Evolutionary conservation across 23 tunicate genomes (phyloP).

Genomic region (Halocynthia roretzi): DNA sequence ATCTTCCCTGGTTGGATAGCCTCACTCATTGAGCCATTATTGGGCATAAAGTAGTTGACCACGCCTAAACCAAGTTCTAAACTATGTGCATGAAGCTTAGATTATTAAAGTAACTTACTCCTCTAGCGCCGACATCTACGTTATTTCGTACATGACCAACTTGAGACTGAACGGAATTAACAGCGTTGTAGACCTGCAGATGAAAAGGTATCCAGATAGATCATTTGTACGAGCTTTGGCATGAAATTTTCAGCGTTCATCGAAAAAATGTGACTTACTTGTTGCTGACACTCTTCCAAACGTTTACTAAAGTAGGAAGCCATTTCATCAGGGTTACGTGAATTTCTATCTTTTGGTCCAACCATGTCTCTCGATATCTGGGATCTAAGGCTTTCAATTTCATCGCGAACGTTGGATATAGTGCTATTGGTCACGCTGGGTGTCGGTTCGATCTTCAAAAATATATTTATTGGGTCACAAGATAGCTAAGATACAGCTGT

Average conservation of each 20-base stretch:
- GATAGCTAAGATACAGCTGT: not conserved
- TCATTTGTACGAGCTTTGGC: not conserved
- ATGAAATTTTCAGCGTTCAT: not conserved
- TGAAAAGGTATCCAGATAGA: not conserved
- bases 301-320: constrained; percentile 82
- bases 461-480: not conserved
- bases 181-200: constrained; percentile 71
- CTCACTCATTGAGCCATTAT: too few species aligned
- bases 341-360: constrained; percentile 16
- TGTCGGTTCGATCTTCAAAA: constrained; percentile 12
- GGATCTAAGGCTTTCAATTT: constrained; percentile 66
- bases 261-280: constrained; percentile 31
- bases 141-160: constrained; percentile 47
- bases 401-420: constrained; percentile 68
- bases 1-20: too few species aligned
- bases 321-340: constrained; percentile 80
- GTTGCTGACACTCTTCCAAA: constrained; percentile 90
- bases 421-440: constrained; percentile 40
- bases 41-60: too few species aligned
- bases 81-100: too few species aligned
- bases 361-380: constrained; percentile 75
- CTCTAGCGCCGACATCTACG: not conserved
- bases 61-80: too few species aligned
- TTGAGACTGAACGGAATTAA: constrained; percentile 74
- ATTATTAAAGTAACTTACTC: not conserved